These are phyloP conservation scores for Spodoptera picta DNA, from an alignment of 2,888 invertebrate genomes.

Conservation along the genomic window DNA sequence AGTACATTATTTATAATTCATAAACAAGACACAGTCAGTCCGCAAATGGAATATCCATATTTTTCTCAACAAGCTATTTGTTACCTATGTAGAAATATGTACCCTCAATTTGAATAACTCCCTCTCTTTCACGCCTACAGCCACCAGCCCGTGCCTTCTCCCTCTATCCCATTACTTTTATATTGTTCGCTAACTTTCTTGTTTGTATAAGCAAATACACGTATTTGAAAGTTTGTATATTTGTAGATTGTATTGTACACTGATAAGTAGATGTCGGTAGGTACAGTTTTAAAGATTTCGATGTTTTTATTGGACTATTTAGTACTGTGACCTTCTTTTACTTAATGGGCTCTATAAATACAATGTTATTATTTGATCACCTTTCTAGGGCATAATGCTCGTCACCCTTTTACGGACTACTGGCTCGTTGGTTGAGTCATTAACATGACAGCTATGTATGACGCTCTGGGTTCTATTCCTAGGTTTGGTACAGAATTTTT, in stretches of 20 bases:
- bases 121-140: conserved; percentile 74
- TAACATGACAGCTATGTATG: too few species aligned
- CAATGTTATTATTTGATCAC: conserved; percentile 4
- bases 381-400: not conserved
- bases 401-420: too few species aligned
- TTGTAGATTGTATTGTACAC: conserved; percentile 85
- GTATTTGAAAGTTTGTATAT: conserved; percentile 89
- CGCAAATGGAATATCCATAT: conserved; percentile 77
- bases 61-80: conserved; percentile 86
- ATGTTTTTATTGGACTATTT: conserved; percentile 55
- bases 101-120: conserved; percentile 88
- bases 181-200: conserved; percentile 89
- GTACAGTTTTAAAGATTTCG: conserved; percentile 64
- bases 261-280: conserved; percentile 72
- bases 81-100: conserved; percentile 89
- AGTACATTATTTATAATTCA: conserved; percentile 47
- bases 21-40: conserved; percentile 47
- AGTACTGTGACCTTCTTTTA: conserved; percentile 27
- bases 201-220: conserved; percentile 89
- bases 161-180: conserved; percentile 88
- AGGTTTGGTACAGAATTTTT: too few species aligned
- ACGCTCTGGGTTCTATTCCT: too few species aligned
- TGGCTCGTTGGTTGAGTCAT: too few species aligned
- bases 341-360: conserved; percentile 18
- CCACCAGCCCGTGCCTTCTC: conserved; percentile 65